A percentile compares a stretch with the other conserved stretches of the same genome.
Evolutionary conservation across 2,113 vertebrate genomes (phyloP).

Genomic region (Triplophysa tibetana): DNA sequence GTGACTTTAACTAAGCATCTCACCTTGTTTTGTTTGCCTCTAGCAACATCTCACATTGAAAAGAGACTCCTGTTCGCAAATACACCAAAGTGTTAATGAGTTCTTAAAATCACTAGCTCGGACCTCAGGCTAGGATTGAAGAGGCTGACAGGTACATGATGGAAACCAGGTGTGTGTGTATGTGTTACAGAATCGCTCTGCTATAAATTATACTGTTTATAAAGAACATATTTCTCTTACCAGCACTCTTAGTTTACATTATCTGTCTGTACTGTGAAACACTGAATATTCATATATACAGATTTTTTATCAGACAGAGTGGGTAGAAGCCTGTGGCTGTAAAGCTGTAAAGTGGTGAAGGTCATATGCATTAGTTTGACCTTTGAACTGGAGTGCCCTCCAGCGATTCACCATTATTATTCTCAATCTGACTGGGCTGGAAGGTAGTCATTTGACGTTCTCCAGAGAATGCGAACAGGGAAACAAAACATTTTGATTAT

Average conservation of each 20-base stretch:
- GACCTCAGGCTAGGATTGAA: constrained; percentile 51
- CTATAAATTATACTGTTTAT: neutral
- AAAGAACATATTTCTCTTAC: neutral
- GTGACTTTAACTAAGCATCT: constrained; percentile 65
- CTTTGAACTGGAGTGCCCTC: neutral
- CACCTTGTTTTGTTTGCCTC: constrained; percentile 61
- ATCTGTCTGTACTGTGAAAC: neutral
- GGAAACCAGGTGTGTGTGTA: constrained; percentile 20
- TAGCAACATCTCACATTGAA: constrained; percentile 66
- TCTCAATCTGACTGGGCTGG: constrained; percentile 7
- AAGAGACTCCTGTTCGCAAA: constrained; percentile 49
- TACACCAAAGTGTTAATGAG: constrained; percentile 66
- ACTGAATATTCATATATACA: neutral
- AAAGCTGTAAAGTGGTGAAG: neutral
- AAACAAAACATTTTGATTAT: neutral
- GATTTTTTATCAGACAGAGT: neutral
- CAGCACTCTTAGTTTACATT: neutral
- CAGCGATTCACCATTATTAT: neutral
- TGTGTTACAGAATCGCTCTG: neutral
- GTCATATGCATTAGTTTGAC: constrained; percentile 17
- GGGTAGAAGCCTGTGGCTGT: constrained; percentile 29
- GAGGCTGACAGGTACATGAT: constrained; percentile 63
- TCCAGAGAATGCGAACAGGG: neutral
- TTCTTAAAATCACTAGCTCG: constrained; percentile 55
- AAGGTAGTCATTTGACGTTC: constrained; percentile 7